Percentiles rank a stretch among this genome's conserved stretches.
Evolutionary conservation across 2,797 vertebrate species (phyloP).

Genomic region (Crocidura indochinensis): DNA sequence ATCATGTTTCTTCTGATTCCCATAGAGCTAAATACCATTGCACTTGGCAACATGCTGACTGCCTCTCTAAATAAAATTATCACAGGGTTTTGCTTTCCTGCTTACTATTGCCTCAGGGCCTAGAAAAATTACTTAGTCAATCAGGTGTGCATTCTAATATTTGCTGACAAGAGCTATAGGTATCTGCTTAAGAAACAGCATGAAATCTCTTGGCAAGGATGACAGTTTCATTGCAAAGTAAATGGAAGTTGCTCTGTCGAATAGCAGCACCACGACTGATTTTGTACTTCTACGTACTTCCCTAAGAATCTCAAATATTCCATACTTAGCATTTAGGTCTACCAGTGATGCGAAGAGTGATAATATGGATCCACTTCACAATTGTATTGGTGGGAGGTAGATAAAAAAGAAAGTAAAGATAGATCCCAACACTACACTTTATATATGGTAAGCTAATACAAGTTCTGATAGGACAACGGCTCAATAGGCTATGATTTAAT

Average conservation of each 20-base stretch:
- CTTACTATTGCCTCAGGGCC: neutral
- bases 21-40: neutral
- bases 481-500: too few species aligned
- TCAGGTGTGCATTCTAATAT: neutral
- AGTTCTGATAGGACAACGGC: too few species aligned
- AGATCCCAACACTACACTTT: too few species aligned
- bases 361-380: neutral
- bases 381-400: too few species aligned
- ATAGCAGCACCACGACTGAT: neutral
- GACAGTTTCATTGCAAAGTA: neutral
- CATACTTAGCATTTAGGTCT: too few species aligned
- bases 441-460: too few species aligned
- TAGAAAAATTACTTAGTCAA: too few species aligned
- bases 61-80: neutral
- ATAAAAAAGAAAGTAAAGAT: too few species aligned
- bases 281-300: neutral
- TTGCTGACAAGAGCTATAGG: neutral
- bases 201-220: neutral
- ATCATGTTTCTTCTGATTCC: neutral
- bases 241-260: neutral
- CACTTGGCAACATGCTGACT: neutral
- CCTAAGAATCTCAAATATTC: too few species aligned
- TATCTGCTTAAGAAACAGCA: neutral
- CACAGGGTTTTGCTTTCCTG: too few species aligned
- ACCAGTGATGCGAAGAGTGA: neutral